Evolutionary conservation across 2,888 invertebrate genomes (phyloP), one percentile per base, ranked within the genome.

Genomic region (Aproaerema taeniolella): DNA sequence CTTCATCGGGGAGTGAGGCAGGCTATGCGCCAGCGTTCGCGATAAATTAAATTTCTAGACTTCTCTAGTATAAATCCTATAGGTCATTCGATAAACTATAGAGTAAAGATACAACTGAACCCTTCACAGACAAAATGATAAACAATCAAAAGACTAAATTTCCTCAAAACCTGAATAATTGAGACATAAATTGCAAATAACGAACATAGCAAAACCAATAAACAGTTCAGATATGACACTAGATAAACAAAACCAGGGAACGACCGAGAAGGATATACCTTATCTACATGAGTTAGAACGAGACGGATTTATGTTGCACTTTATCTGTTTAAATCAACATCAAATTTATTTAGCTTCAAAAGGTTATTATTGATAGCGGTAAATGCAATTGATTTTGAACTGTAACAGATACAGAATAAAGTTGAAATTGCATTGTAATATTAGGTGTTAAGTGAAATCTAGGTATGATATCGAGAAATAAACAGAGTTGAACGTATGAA

Each of bases 401-500:
- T 38, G 33, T 53, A 43, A 25, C 0, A 0, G 1, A 2, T 3
- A 1, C 0, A 0, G 0, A 0, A 11, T 49, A 53, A 37, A 45
- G 42, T 46, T 29, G 12, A 31, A 16, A 46, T 47, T 55, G 1
- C 29, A 15, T 41, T 54, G 40, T 6, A 7, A 5, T 0, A 8
- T 15, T n/a, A 47, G 42, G 51, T 56, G 52, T 48, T 53, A 50
- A 55, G 62, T 58, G 63, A 64, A 62, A 67, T 58, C 64, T 53
- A 60, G 55, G 50, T 53, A 67, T 72, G 65, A 54, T 59, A 55
- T 56, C 56, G 62, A 56, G 67, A 66, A 69, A 74, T 72, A 74
- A 73, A 68, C 64, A 55, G 60, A 52, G 60, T 56, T 55, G 55
- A 62, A 65, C 67, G 69, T 69, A 68, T 66, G 63, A 59, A 65